Percentiles rank a stretch among this genome's conserved stretches.
These are phyloP conservation scores for Hylia prasina DNA, from an alignment of 2,113 vertebrate species.

Conservation along the genomic window DNA sequence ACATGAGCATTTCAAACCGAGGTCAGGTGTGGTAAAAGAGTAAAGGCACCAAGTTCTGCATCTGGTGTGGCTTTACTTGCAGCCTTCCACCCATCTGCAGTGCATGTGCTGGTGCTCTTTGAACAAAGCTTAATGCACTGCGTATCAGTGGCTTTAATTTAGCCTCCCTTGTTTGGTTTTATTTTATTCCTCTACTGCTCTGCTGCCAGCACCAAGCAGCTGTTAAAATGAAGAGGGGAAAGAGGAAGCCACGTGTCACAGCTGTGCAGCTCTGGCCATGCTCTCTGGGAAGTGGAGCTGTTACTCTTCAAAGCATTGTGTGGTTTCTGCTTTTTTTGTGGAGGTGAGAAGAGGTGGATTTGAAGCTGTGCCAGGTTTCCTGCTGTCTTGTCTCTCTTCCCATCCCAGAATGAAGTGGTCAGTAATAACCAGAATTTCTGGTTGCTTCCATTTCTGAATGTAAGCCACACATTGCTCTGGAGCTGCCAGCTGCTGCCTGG, in stretches of 20 bases:
- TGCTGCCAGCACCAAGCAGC: neutral
- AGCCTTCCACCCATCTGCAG: neutral
- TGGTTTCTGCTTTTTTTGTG: neutral
- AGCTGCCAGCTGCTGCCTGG: neutral
- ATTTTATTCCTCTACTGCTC: neutral
- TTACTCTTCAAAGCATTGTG: neutral
- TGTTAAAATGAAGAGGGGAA: neutral
- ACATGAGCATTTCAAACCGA: rapidly evolving
- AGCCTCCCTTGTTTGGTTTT: neutral
- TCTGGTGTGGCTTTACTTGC: neutral
- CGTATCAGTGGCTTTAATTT: neutral
- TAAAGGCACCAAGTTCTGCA: neutral
- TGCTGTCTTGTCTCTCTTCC: neutral
- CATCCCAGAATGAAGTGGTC: neutral
- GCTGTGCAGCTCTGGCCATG: neutral
- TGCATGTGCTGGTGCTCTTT: neutral
- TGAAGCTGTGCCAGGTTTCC: neutral
- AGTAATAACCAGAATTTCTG: neutral
- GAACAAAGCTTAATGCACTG: neutral
- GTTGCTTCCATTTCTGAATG: rapidly evolving
- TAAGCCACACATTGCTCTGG: neutral
- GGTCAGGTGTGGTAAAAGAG: neutral
- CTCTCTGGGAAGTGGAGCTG: neutral
- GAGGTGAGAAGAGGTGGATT: neutral
- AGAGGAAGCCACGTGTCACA: neutral